A percentile compares a stretch with the other conserved stretches of the same genome.
Evolutionary conservation across 2,113 vertebrate genomes (phyloP).

Genomic region (Rhegmatorhina hoffmannsi): DNA sequence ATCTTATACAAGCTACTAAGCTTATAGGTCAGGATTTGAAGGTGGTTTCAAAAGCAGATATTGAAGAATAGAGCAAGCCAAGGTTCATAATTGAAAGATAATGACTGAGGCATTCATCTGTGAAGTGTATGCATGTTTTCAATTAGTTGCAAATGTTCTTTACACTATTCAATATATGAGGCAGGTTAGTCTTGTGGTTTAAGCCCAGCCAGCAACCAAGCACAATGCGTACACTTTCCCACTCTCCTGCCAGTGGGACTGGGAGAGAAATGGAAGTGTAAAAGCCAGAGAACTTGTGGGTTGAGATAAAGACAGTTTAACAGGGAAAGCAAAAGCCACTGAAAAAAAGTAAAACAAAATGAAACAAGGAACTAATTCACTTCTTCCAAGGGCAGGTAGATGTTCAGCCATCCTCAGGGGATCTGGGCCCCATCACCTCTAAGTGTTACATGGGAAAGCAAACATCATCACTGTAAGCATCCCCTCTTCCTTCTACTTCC

Average conservation of each 20-base stretch:
- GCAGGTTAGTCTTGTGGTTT: neutral
- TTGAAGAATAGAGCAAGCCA: neutral
- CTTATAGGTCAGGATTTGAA: neutral
- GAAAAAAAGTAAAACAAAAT: too few relatives aligned
- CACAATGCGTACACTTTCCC: neutral
- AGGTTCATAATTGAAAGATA: conserved; percentile 30
- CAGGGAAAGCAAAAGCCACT: neutral
- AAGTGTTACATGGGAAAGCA: fast-evolving
- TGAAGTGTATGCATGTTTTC: neutral
- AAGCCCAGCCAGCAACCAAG: neutral
- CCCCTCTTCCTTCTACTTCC: neutral
- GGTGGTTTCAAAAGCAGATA: neutral
- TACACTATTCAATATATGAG: neutral
- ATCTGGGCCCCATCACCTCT: neutral
- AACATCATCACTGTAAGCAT: neutral
- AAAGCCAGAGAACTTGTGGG: neutral
- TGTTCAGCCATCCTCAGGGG: neutral
- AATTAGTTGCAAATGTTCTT: conserved; percentile 28
- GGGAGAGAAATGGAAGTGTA: fast-evolving
- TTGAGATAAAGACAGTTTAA: neutral
- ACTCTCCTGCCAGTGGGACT: fast-evolving
- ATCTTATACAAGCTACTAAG: neutral
- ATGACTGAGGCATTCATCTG: conserved; percentile 12
- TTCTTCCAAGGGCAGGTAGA: neutral
- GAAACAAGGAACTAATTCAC: neutral